phyloP scores from a whole-genome alignment of 2,797 vertebrate genomes.

The Enteromius treurensis region DNA sequence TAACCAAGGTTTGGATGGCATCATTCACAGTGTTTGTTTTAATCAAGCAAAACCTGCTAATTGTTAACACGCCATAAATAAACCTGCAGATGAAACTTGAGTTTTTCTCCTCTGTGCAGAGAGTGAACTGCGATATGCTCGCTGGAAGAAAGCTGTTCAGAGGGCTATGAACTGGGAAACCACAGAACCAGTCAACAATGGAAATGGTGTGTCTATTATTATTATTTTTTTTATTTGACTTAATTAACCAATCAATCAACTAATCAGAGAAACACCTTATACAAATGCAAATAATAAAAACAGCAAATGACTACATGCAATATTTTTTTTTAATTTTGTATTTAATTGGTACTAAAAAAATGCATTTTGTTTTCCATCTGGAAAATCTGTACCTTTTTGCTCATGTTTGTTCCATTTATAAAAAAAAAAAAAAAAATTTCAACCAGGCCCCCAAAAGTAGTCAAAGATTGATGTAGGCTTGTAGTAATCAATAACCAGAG shows the following conservation, averaged over 20 bases:
- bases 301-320: background rate
- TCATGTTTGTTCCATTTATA: background rate
- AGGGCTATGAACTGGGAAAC: conserved; percentile 95
- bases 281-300: background rate
- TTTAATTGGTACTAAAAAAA: too few species aligned
- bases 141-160: conserved; percentile 96
- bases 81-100: background rate
- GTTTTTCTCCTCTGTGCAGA: conserved; percentile 72
- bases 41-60: background rate
- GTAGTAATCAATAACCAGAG: conserved; percentile 9
- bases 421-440: background rate
- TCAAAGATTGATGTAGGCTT: conserved; percentile 8
- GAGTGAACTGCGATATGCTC: conserved; percentile 92
- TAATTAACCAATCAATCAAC: background rate
- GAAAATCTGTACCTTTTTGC: background rate
- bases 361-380: background rate
- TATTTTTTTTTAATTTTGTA: too few species aligned
- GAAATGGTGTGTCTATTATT: conserved; percentile 71
- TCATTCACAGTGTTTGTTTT: background rate
- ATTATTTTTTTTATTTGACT: background rate
- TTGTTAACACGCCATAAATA: background rate
- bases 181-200: conserved; percentile 78
- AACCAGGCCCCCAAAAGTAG: background rate
- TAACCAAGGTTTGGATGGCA: background rate
- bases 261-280: background rate